Evolutionary conservation across 2,888 invertebrate species (phyloP), one percentile per base, ranked within the genome.

Genomic region (Zygogramma bicolorata): DNA sequence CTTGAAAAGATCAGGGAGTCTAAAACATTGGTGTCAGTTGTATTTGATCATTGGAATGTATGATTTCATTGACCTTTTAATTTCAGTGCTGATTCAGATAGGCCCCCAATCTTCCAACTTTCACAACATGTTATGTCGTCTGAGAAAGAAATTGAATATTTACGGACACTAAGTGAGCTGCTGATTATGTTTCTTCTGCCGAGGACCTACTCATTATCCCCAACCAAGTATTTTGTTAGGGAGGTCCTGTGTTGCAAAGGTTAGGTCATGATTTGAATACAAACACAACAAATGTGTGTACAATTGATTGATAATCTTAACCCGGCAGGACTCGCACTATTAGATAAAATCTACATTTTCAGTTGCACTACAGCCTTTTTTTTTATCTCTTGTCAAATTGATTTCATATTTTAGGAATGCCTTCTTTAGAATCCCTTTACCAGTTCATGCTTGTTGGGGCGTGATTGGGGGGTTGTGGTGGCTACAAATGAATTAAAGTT

Each of bases 221-320:
- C 95, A 20, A 90, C 94, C 0, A 93, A 95, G 81, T 93, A 93
- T 86, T 89, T 97, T 67, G 87, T 97, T 76, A 91, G 95, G 79
- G 97, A 97, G 89, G 91, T 96, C 77, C 87, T 97, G 62, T 92
- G 95, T 49, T 95, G 93, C 83, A 94, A 94, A 91, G 93, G 96
- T 97, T 89, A 85, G 69, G 31, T n/a, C n/a, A n/a, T n/a, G n/a
- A n/a, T n/a, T n/a, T n/a, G n/a, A n/a, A n/a, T n/a, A n/a, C n/a
- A n/a, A n/a, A n/a, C n/a, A n/a, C n/a, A n/a, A n/a, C n/a, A n/a
- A n/a, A n/a, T n/a, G n/a, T n/a, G n/a, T n/a, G n/a, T n/a, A n/a
- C n/a, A n/a, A n/a, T n/a, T n/a, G n/a, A n/a, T n/a, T n/a, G n/a
- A n/a, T n/a, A n/a, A n/a, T n/a, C n/a, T n/a, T n/a, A n/a, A n/a